Conservation (phyloP, 2,888 invertebrate species). For the Mythimna pallens region DNA sequence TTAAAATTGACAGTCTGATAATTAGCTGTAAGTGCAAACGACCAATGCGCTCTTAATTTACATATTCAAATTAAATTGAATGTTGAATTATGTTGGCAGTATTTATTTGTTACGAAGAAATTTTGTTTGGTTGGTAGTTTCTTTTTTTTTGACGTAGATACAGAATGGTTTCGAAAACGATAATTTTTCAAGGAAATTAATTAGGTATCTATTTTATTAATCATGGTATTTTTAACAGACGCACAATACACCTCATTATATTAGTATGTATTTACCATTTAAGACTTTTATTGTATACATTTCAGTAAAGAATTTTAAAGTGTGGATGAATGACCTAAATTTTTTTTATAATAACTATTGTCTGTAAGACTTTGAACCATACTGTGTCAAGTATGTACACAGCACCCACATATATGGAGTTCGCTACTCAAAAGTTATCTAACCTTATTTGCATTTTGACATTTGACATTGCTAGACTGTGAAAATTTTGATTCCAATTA, state of each 20-base stretch:
- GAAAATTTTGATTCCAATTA: constrained; percentile 20
- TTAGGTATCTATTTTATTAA: neutral
- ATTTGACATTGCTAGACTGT: constrained; percentile 50
- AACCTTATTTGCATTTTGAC: constrained; percentile 31
- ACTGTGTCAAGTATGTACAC: neutral
- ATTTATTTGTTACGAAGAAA: constrained; percentile 1
- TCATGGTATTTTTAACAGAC: neutral
- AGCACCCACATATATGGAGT: neutral
- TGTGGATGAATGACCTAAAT: no score
- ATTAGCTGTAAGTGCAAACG: constrained; percentile 23
- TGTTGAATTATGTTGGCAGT: constrained; percentile 43
- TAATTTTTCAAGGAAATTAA: neutral
- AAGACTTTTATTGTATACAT: neutral
- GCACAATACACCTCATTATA: neutral
- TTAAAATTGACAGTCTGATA: neutral
- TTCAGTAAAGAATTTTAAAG: no score
- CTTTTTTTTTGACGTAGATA: neutral
- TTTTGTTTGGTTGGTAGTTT: constrained; percentile 31
- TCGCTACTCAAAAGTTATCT: constrained; percentile 4
- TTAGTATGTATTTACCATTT: neutral
- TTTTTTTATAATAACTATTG: neutral
- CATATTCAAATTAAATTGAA: constrained; percentile 18
- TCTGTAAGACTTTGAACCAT: constrained; percentile 12
- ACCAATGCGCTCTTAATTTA: constrained; percentile 27
- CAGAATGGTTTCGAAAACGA: neutral